A percentile compares a stretch with the other conserved stretches of the same genome.
phyloP scores from a whole-genome alignment of 2,797 vertebrate species.

The Propithecus perrieri region DNA sequence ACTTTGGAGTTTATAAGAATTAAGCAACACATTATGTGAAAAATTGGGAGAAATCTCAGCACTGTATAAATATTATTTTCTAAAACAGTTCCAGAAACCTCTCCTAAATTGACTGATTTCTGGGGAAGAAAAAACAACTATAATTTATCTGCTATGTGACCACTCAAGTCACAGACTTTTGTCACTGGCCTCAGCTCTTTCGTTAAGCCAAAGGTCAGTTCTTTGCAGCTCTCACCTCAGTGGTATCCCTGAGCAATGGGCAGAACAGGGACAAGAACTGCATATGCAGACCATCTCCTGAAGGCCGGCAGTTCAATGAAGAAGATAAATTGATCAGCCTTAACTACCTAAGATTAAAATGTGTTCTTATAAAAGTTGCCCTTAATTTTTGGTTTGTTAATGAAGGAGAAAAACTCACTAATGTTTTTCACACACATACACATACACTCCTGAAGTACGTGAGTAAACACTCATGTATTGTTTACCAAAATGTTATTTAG shows the following conservation, averaged over 20 bases:
- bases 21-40: slow-evolving; percentile 57
- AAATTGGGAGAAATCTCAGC: slow-evolving; percentile 42
- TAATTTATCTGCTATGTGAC: not conserved
- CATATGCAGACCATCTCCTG: not conserved
- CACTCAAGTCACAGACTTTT: not conserved
- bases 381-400: not conserved
- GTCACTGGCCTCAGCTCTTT: not conserved
- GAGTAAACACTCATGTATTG: not conserved
- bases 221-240: not conserved
- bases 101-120: not conserved
- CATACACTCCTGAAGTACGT: not conserved
- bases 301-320: not conserved
- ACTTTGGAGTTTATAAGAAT: slow-evolving; percentile 63
- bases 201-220: not conserved
- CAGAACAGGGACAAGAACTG: not conserved
- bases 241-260: not conserved
- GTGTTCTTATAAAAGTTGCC: not conserved
- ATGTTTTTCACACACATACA: not conserved
- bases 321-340: not conserved
- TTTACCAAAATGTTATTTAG: not conserved
- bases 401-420: not conserved
- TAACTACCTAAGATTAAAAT: not conserved
- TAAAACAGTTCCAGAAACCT: not conserved
- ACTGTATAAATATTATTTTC: slow-evolving; percentile 25
- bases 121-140: not conserved